These are phyloP conservation scores for Heloderma charlesbogerti DNA, from an alignment of 2,113 vertebrate genomes.

Conservation along the genomic window DNA sequence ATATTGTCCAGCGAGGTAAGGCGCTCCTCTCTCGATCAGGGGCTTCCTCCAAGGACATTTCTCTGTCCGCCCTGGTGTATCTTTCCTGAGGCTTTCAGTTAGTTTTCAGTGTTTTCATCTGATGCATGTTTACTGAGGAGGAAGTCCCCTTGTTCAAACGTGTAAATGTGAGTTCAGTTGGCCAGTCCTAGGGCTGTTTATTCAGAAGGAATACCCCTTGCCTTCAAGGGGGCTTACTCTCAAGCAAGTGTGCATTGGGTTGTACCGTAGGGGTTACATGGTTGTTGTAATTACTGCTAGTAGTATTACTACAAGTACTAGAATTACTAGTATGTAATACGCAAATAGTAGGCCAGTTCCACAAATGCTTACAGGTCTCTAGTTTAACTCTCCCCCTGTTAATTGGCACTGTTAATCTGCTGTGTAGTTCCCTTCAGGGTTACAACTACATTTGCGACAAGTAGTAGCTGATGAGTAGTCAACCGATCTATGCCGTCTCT, in stretches of 20 bases:
- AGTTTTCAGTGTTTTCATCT: no score
- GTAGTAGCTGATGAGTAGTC: not conserved
- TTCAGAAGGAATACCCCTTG: not conserved
- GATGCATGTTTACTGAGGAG: not conserved
- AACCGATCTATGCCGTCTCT: not conserved
- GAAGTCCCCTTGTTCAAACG: not conserved
- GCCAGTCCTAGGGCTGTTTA: not conserved
- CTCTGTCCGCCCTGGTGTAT: not conserved
- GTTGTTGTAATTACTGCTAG: not conserved
- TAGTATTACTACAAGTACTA: not conserved
- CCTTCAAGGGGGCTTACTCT: not conserved
- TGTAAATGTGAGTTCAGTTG: no score
- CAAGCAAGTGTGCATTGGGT: not conserved
- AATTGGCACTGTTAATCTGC: not conserved
- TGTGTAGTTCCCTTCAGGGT: not conserved
- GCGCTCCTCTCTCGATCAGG: not conserved
- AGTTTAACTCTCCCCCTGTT: not conserved
- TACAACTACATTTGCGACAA: not conserved
- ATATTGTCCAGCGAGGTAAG: conserved; percentile 96
- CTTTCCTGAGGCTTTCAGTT: not conserved
- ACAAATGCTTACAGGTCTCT: not conserved
- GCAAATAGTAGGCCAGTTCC: not conserved
- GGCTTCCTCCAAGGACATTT: not conserved
- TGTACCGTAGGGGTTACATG: not conserved
- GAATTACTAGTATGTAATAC: not conserved